phyloP scores from a whole-genome alignment of 1,140 invertebrate species.

The Diachasmimorpha longicaudata region DNA sequence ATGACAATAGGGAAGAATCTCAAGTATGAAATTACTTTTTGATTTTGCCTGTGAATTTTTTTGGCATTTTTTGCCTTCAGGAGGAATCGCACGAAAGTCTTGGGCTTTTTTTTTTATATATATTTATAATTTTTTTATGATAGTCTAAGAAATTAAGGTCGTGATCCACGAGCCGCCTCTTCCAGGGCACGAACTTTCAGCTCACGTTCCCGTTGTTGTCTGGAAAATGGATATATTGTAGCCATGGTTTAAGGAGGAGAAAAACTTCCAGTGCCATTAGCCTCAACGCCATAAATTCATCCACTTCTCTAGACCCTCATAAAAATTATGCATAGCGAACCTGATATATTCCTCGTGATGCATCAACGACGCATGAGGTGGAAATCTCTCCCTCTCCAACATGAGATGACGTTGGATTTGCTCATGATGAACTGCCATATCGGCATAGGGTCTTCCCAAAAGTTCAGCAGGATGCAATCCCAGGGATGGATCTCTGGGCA shows the following conservation, averaged over 20 bases:
- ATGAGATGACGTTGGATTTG: conserved; percentile 85
- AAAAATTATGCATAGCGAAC: conserved; percentile 54
- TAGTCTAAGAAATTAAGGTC: conserved; percentile 62
- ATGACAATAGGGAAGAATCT: not conserved
- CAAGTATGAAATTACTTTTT: not conserved
- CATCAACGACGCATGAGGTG: conserved; percentile 69
- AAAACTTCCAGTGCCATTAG: no score
- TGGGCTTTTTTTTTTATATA: conserved; percentile 29
- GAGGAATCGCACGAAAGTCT: conserved; percentile 24
- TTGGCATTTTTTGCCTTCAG: not conserved
- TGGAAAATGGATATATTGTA: conserved; percentile 41
- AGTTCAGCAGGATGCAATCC: conserved; percentile 76
- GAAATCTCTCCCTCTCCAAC: conserved; percentile 79
- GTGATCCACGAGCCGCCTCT: conserved; percentile 80
- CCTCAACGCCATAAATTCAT: no score
- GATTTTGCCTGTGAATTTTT: not conserved
- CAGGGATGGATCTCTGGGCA: conserved; percentile 67
- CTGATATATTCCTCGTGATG: conserved; percentile 82
- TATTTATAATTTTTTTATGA: conserved; percentile 32
- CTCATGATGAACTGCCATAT: conserved; percentile 85
- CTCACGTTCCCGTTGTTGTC: conserved; percentile 82
- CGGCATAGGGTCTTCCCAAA: conserved; percentile 79
- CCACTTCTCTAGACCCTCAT: no score
- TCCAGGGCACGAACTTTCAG: conserved; percentile 84
- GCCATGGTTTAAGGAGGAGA: no score